phyloP scores from a whole-genome alignment of 2,888 invertebrate genomes.

The Liopterus haemorrhoidalis region DNA sequence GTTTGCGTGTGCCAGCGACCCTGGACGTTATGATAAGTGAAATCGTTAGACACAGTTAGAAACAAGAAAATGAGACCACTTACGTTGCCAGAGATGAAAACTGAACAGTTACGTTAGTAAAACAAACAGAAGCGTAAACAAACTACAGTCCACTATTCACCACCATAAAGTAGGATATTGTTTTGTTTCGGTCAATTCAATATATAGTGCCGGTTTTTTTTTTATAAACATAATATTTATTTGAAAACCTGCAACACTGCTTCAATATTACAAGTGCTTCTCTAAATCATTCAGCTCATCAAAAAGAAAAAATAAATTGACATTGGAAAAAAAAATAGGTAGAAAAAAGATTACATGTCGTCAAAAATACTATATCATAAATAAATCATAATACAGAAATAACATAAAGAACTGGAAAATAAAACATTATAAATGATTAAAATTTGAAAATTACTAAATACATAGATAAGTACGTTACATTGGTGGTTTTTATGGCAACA shows the following conservation, averaged over 20 bases:
- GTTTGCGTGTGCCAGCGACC: neutral
- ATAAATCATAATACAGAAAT: too few species aligned
- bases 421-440: too few species aligned
- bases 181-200: neutral
- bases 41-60: slow-evolving; percentile 20
- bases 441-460: too few species aligned
- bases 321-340: too few species aligned
- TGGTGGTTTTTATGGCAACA: too few species aligned
- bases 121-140: slow-evolving; percentile 23
- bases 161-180: slow-evolving; percentile 9
- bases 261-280: slow-evolving; percentile 18
- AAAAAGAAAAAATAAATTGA: too few species aligned
- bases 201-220: neutral
- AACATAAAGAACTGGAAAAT: too few species aligned
- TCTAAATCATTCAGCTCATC: slow-evolving; percentile 13
- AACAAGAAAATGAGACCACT: slow-evolving; percentile 21
- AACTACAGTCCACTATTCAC: slow-evolving; percentile 20
- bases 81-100: slow-evolving; percentile 23
- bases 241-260: slow-evolving; percentile 21
- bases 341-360: too few species aligned
- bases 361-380: too few species aligned
- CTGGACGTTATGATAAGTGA: too few species aligned
- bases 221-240: slow-evolving; percentile 24
- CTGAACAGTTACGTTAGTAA: slow-evolving; percentile 23
- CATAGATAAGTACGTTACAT: too few species aligned